These are phyloP conservation scores for Cynaeus angustus DNA, from an alignment of 2,888 invertebrate species.

Conservation along the genomic window DNA sequence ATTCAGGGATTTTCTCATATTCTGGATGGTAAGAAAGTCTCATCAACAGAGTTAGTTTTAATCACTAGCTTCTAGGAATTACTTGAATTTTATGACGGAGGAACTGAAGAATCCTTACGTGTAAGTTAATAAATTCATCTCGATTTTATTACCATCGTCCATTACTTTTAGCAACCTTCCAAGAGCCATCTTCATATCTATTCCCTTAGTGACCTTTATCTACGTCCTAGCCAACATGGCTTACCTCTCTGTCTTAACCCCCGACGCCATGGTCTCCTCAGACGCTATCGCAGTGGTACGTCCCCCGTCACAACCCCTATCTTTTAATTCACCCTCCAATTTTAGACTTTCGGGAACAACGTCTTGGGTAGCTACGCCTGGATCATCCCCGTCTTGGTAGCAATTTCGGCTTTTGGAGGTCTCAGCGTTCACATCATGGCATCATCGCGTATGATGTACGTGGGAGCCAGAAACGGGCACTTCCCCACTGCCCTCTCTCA, in stretches of 20 bases:
- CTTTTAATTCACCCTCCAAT: slow-evolving; percentile 34
- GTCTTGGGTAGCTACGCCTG: slow-evolving; percentile 84
- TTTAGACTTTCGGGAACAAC: slow-evolving; percentile 87
- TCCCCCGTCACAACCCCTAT: neutral
- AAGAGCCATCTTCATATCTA: slow-evolving; percentile 91
- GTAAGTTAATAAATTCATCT: slow-evolving; percentile 67
- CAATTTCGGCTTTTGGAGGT: slow-evolving; percentile 93
- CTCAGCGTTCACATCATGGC: slow-evolving; percentile 97
- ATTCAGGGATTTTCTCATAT: slow-evolving; percentile 94
- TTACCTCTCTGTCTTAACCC: slow-evolving; percentile 90
- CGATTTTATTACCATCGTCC: no score
- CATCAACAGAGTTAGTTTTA: slow-evolving; percentile 4
- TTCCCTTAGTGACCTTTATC: slow-evolving; percentile 90
- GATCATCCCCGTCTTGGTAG: slow-evolving; percentile 93
- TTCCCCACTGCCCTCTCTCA: slow-evolving; percentile 88
- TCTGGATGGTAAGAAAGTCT: slow-evolving; percentile 83
- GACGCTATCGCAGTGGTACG: slow-evolving; percentile 95
- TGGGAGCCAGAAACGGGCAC: slow-evolving; percentile 92
- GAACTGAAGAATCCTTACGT: slow-evolving; percentile 89
- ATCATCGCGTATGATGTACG: slow-evolving; percentile 93
- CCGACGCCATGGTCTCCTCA: slow-evolving; percentile 87
- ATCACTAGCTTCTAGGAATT: slow-evolving; percentile 83
- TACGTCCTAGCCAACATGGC: slow-evolving; percentile 93
- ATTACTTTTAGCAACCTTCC: slow-evolving; percentile 82
- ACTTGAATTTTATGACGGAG: slow-evolving; percentile 95